Conservation (phyloP, 2,113 vertebrate species). For the Lophotis ruficrista region DNA sequence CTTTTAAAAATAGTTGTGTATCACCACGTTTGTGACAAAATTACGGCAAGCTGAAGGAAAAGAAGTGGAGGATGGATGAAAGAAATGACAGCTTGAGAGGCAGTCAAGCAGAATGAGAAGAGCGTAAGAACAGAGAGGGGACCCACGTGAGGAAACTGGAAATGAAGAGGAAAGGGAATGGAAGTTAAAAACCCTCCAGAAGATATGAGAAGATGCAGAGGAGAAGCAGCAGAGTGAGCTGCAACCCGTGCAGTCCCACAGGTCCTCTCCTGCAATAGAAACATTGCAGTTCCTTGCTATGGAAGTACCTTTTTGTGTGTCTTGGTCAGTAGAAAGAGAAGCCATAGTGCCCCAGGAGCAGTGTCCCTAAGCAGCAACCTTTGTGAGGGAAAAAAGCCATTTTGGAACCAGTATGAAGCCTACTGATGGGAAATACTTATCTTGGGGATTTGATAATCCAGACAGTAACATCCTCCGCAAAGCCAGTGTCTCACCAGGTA, state of each 20-base stretch:
- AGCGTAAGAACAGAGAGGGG: background rate
- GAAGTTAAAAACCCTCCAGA: background rate
- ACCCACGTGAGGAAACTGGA: fast-evolving
- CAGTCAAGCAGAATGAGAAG: background rate
- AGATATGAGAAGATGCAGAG: background rate
- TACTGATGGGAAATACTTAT: background rate
- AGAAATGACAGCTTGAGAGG: background rate
- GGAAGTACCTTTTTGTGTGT: background rate
- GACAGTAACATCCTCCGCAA: background rate
- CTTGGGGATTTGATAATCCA: background rate
- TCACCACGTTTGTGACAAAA: background rate
- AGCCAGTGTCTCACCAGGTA: background rate
- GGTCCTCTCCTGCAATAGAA: background rate
- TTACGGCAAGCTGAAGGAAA: background rate
- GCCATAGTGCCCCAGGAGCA: background rate
- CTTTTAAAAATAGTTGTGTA: background rate
- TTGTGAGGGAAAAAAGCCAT: background rate
- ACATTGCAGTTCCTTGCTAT: background rate
- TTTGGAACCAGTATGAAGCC: background rate
- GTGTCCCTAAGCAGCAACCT: background rate
- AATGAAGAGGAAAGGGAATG: background rate
- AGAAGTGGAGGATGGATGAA: background rate
- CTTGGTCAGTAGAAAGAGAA: background rate
- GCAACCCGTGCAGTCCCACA: background rate
- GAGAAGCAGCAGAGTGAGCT: background rate